Evolutionary conservation across 1,140 invertebrate species (phyloP), one percentile per base, ranked within the genome.

Genomic region (Drosophila serrata): DNA sequence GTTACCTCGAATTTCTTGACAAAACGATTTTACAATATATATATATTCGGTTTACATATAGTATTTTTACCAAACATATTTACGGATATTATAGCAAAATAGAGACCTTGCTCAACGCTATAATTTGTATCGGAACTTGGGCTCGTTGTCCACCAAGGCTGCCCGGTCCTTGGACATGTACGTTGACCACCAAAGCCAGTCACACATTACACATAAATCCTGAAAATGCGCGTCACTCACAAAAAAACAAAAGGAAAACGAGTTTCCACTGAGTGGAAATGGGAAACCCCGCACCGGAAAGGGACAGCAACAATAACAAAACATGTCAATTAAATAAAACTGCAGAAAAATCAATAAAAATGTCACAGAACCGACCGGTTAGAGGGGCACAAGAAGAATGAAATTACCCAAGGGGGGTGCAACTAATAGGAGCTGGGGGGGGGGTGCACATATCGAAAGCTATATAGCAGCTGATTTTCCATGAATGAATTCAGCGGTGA

Each of bases 311-410:
- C 78, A 90, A 85, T 85, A 90, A 90, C 86, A 90, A 85, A 90
- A 90, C 85, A 85, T 90, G 78, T 85, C 85, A 90, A 90, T 90
- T 90, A 90, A 91, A 80, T 87, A 82, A 90, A 90, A 91, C 79
- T 86, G 79, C 82, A 80, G 75, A 77, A 90, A 90, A 90, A 90
- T 91, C 87, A 82, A 90, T 90, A 90, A 75, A 82, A 81, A 55
- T 75, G 57, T 65, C 65, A 78, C 77, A 55, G 42, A 56, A 63
- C 35, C 57, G 51, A 59, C 24, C n/a, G n/a, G 27, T 3, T 12
- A 13, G n/a, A 27, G 46, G 46, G 27, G 15, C 29, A 64, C 29
- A 64, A 74, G 70, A 60, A 48, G 57, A 49, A 69, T 70, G 42
- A 81, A 81, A 79, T 67, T 43, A 46, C 42, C 6, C n/a, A n/a